Evolutionary conservation across 2,113 vertebrate species (phyloP), one percentile per base, ranked within the genome.

Genomic region (Ranitomeya variabilis): DNA sequence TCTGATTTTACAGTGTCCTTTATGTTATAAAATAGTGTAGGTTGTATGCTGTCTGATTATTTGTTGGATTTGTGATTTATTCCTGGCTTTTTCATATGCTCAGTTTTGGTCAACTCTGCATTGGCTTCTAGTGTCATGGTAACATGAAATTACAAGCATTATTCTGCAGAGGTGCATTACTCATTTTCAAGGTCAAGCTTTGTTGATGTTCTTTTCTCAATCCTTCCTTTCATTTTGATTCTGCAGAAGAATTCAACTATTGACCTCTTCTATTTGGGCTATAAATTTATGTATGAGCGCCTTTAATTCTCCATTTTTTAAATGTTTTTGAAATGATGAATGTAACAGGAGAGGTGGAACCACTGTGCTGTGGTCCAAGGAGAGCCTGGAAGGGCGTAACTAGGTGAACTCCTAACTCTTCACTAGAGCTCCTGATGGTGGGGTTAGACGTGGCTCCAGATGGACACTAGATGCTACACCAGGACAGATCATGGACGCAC

Each of bases 61-160:
- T 45, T 45, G 1, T 45, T 45, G 37, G 37, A 45, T 45, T 45
- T 45, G 37, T 45, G 37, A 45, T 3, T 45, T 45, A 5, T 45
- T 45, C 37, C 37, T 45, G 37, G 14, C 10, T 73, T n/a, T 73
- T 73, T 73, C 23, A 73, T 73, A 12, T 4, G 18, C 62, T 64
- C 59, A 62, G 4, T 21, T 21, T 66, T 66, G 64, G 64, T 66
- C 8, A 66, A 21, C 64, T 66, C 19, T n/a, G 21, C 21, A 1
- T 10, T 66, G 45, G 6, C 21, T 67, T 83, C 21, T 26, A 83
- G 67, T 83, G 16, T 23, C 45, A 83, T 83, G 62, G 82, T 69
- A 83, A 45, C 60, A 21, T 67, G 82, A 83, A 54, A 54, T 67
- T 23, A 23, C 23, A 19, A 31, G 51, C 51, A 83, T 83, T 54